Evolutionary conservation across 2,113 vertebrate species (phyloP).

Genomic region (Corvus cornix): DNA sequence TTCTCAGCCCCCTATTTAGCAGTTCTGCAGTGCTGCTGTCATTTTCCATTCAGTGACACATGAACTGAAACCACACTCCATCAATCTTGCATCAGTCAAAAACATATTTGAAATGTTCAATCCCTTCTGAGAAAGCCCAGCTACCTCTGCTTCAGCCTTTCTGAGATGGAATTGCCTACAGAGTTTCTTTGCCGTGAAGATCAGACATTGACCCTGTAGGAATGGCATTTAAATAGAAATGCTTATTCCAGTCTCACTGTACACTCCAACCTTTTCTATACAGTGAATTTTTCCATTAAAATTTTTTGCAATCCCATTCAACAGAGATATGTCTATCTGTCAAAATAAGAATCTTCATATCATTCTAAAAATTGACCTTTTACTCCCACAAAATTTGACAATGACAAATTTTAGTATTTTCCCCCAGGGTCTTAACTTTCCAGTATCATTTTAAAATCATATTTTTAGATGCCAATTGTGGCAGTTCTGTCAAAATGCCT

Average conservation of each 20-base stretch:
- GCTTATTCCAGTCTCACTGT: neutral
- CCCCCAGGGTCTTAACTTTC: neutral
- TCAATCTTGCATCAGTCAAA: neutral
- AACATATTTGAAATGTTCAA: neutral
- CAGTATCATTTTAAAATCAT: neutral
- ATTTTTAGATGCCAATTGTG: neutral
- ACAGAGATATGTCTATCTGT: neutral
- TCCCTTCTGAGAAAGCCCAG: neutral
- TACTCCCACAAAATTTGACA: neutral
- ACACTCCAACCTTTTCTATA: neutral
- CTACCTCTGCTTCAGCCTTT: neutral
- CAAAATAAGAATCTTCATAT: neutral
- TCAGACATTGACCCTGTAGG: neutral
- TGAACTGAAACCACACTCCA: neutral
- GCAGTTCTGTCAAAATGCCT: neutral
- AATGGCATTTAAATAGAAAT: neutral
- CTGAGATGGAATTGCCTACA: neutral
- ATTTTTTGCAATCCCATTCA: neutral
- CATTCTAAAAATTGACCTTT: neutral
- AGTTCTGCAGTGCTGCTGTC: neutral
- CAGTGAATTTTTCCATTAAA: neutral
- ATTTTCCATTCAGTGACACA: neutral
- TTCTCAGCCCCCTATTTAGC: neutral
- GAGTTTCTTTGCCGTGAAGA: neutral
- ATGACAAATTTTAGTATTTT: neutral